phyloP scores from a whole-genome alignment of 37 sponge, comb jelly and placozoan genomes.

The Tethya wilhelma region DNA sequence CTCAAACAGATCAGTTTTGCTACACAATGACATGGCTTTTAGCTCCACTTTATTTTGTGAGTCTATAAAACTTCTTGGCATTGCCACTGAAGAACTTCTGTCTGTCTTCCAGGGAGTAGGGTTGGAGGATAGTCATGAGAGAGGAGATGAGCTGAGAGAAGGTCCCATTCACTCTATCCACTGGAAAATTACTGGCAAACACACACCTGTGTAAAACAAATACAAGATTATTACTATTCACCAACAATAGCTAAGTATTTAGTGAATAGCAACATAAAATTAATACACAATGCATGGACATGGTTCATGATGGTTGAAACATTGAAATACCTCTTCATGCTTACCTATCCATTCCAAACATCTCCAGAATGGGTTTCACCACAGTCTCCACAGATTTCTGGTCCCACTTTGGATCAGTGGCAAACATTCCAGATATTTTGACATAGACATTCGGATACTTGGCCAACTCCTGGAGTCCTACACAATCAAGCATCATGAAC shows the following conservation, averaged over 20 bases:
- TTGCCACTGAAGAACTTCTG: slow-evolving; percentile 51
- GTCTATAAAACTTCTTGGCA: slow-evolving; percentile 70
- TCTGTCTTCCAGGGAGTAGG: slow-evolving; percentile 59
- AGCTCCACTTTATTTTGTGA: too few species aligned
- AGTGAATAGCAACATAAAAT: too few species aligned
- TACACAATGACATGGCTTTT: too few species aligned
- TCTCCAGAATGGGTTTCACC: slow-evolving; percentile 51
- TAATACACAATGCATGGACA: too few species aligned
- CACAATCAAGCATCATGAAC: too few species aligned
- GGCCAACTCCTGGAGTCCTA: slow-evolving; percentile 70
- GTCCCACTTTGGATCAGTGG: slow-evolving; percentile 64
- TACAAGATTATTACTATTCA: not conserved
- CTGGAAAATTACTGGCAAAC: slow-evolving; percentile 91
- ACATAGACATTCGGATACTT: slow-evolving; percentile 54
- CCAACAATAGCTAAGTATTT: not conserved
- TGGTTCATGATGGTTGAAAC: too few species aligned
- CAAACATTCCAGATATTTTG: slow-evolving; percentile 81
- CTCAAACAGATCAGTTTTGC: too few species aligned
- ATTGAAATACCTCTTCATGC: too few species aligned
- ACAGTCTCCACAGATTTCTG: slow-evolving; percentile 30
- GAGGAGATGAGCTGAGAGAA: slow-evolving; percentile 51
- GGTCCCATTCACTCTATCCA: slow-evolving; percentile 79
- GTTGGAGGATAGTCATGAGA: slow-evolving; percentile 13
- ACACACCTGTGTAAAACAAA: slow-evolving; percentile 67
- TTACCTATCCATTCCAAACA: slow-evolving; percentile 80